Percentiles rank a stretch among this genome's conserved stretches.
Conservation (phyloP, 23 tunicate genomes). For the Halocynthia roretzi region DNA sequence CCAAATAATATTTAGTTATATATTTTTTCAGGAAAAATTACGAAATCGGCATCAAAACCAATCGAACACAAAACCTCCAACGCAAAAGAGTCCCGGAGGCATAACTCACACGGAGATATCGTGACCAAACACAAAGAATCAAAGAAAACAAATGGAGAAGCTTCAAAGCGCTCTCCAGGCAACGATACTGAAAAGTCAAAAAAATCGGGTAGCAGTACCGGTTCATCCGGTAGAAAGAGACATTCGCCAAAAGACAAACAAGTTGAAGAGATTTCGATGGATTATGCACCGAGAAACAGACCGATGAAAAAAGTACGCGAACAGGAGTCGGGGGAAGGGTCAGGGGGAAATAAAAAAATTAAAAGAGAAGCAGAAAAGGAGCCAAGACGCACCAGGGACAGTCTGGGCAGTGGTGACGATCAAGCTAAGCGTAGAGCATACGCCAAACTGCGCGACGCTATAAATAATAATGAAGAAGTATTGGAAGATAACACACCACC, state of each 20-base stretch:
- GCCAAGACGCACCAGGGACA: not conserved
- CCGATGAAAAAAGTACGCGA: not conserved
- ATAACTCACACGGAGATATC: conserved; percentile 4
- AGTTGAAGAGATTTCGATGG: too few species aligned
- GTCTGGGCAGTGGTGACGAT: not conserved
- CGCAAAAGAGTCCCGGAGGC: not conserved
- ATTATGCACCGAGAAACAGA: too few species aligned
- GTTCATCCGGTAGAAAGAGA: too few species aligned
- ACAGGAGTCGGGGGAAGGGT: not conserved
- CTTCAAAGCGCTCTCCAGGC: too few species aligned
- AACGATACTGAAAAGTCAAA: too few species aligned
- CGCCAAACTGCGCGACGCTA: too few species aligned
- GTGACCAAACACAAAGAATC: not conserved
- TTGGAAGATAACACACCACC: not conserved
- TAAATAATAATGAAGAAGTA: too few species aligned
- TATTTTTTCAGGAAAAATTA: too few species aligned
- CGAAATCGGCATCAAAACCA: not conserved
- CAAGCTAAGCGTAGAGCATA: too few species aligned
- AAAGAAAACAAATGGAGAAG: not conserved
- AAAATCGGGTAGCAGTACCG: too few species aligned
- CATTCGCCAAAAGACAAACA: too few species aligned
- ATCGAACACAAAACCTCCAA: not conserved
- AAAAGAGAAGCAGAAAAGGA: not conserved
- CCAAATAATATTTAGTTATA: too few species aligned
- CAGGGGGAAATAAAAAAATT: not conserved